Evolutionary conservation across 2,797 vertebrate genomes (phyloP).

Genomic region (Atherinosoma microstoma): DNA sequence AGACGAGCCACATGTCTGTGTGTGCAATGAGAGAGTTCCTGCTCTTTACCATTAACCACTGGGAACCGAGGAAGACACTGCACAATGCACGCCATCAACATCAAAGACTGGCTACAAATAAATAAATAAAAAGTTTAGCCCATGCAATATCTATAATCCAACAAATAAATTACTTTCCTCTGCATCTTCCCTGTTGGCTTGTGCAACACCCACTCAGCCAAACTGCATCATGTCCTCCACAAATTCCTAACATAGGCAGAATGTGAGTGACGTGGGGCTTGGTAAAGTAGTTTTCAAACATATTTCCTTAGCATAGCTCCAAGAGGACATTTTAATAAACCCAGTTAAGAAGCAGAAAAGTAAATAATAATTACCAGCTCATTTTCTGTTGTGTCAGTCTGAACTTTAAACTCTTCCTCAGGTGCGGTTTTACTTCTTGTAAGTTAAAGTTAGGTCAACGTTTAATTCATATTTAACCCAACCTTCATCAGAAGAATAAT

Average conservation of each 20-base stretch:
- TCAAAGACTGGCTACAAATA: slow-evolving; percentile 31
- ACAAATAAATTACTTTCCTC: slow-evolving; percentile 52
- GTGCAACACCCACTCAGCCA: slow-evolving; percentile 54
- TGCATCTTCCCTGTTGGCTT: slow-evolving; percentile 53
- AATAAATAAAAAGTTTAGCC: slow-evolving; percentile 36
- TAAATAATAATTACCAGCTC: slow-evolving; percentile 8
- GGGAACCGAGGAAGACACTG: slow-evolving; percentile 4
- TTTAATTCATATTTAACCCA: neutral
- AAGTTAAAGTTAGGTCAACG: neutral
- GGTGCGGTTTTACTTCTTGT: neutral
- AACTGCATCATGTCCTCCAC: slow-evolving; percentile 49
- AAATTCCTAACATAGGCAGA: slow-evolving; percentile 57
- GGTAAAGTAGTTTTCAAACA: slow-evolving; percentile 33
- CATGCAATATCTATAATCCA: slow-evolving; percentile 55
- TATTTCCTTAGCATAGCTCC: slow-evolving; percentile 4
- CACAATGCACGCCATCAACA: slow-evolving; percentile 26
- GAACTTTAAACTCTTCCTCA: neutral
- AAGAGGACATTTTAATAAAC: slow-evolving; percentile 11
- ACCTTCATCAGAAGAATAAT: neutral
- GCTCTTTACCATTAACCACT: slow-evolving; percentile 8
- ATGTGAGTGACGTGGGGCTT: slow-evolving; percentile 35
- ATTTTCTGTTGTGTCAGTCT: neutral
- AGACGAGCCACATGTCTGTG: neutral
- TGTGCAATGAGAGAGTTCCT: slow-evolving; percentile 11
- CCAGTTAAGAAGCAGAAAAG: slow-evolving; percentile 4